Evolutionary conservation across 2,113 vertebrate genomes (phyloP).

Genomic region (Coregonus clupeaformis): DNA sequence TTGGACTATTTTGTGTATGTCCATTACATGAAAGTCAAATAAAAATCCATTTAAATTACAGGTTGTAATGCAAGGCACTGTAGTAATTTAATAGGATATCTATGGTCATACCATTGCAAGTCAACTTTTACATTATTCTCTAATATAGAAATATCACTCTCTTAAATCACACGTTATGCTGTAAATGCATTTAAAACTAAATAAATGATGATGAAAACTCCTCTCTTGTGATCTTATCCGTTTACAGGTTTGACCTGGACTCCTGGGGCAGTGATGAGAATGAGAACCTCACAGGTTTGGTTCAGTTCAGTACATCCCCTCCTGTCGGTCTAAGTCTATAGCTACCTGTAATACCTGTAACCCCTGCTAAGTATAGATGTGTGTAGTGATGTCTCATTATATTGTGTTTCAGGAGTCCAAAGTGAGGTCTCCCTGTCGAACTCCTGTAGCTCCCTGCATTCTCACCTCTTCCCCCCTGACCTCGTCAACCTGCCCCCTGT

Average conservation of each 20-base stretch:
- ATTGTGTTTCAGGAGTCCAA: constrained; percentile 56
- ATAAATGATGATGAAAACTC: not conserved
- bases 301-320: not conserved
- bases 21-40: too few relatives aligned
- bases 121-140: too few relatives aligned
- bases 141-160: too few relatives aligned
- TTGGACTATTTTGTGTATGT: too few relatives aligned
- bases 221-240: not conserved
- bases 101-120: too few relatives aligned
- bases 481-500: constrained; percentile 53
- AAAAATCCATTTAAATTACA: too few relatives aligned
- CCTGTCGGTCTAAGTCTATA: not conserved
- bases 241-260: constrained; percentile 71
- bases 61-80: too few relatives aligned
- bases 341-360: not conserved
- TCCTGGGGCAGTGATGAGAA: constrained; percentile 76
- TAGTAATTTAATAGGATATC: too few relatives aligned
- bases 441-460: constrained; percentile 67
- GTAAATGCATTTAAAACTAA: not conserved
- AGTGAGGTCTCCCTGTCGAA: constrained; percentile 57
- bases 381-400: constrained; percentile 9
- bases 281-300: constrained; percentile 63
- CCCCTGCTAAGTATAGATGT: not conserved
- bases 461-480: constrained; percentile 68
- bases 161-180: too few relatives aligned